Evolutionary conservation across 2,113 vertebrate species (phyloP), one percentile per base, ranked within the genome.

Genomic region (Oxygymnocypris stewartii): DNA sequence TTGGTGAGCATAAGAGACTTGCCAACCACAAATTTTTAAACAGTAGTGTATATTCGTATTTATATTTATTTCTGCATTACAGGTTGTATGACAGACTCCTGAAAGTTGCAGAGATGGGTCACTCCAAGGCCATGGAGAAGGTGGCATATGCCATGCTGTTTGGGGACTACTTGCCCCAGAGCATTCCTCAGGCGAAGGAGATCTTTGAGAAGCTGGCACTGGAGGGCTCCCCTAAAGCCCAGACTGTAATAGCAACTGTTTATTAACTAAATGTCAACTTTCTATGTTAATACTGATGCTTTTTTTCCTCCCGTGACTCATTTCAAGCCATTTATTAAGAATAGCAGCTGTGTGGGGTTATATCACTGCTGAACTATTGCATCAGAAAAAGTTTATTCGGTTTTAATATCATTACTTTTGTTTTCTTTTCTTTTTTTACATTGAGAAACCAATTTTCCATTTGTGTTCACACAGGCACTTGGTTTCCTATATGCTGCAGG

Each of bases 401-500:
- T 31, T 35, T 69, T 44, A n/a, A 20, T 12, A 67, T 25, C 4
- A 28, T 16, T 16, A 16, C 1, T 51, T 16, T 51, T 16, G 14
- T 1, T 51, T 51, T 6, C 6, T 42, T 42, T 73, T 23, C 4
- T 49, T 76, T 74, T 12, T 42, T 49, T 14, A 31, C 1, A 18
- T 28, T 77, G 44, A 44, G 23, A 23, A 51, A 7, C 6, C 28
- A 31, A 59, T 59, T 59, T 78, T 18, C 28, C 18, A 54, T 77
- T 91, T 90, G 87, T 80, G 74, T 92, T 90, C 81, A 87, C 12
- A 23, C 80, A 99, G 98, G 98, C 97, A 67, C 96, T 99, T 91
- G 98, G 98, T 75, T 99, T 99, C 94, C 93, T 99, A 0, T 99
- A 99, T 82, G 97, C 98, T 40, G 97, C 97, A 88, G 98, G 98